phyloP scores from a whole-genome alignment of 2,888 invertebrate genomes.

The Ligdia adustata region DNA sequence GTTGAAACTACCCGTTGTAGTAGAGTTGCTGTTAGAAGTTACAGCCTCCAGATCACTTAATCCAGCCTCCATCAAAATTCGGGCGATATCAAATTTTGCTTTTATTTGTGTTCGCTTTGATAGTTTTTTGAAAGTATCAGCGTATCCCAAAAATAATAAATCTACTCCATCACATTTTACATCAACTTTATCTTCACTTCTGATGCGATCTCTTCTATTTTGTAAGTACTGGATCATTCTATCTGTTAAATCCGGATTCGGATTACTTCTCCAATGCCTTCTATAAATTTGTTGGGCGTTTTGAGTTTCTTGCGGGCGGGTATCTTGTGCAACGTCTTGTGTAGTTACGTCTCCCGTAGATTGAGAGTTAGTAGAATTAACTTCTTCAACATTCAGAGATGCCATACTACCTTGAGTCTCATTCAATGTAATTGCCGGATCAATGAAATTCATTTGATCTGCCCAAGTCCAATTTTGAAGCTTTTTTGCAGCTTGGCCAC shows the following conservation, averaged over 20 bases:
- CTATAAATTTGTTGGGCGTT: slow-evolving; percentile 32
- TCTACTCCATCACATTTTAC: slow-evolving; percentile 28
- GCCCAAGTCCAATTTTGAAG: slow-evolving; percentile 29
- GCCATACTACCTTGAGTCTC: slow-evolving; percentile 26
- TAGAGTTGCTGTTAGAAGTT: slow-evolving; percentile 22
- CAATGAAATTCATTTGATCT: slow-evolving; percentile 30
- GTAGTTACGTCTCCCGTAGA: slow-evolving; percentile 24
- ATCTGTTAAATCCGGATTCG: slow-evolving; percentile 28
- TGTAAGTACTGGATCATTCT: slow-evolving; percentile 27
- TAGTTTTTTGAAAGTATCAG: slow-evolving; percentile 22
- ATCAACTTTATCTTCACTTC: slow-evolving; percentile 25
- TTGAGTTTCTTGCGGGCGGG: slow-evolving; percentile 26
- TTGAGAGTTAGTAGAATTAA: slow-evolving; percentile 27
- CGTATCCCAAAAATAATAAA: slow-evolving; percentile 28
- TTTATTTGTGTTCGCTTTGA: slow-evolving; percentile 26
- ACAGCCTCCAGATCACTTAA: slow-evolving; percentile 23
- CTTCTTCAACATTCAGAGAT: slow-evolving; percentile 23
- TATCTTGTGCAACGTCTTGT: slow-evolving; percentile 25
- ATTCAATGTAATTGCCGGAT: slow-evolving; percentile 26
- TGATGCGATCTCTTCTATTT: slow-evolving; percentile 27
- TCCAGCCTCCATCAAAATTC: slow-evolving; percentile 33
- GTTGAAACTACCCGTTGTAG: slow-evolving; percentile 26
- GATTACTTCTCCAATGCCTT: slow-evolving; percentile 29
- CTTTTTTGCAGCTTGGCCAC: slow-evolving; percentile 18
- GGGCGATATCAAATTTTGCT: slow-evolving; percentile 26